Evolutionary conservation across 2,797 vertebrate species (phyloP).

Genomic region (Sparidentex hasta): DNA sequence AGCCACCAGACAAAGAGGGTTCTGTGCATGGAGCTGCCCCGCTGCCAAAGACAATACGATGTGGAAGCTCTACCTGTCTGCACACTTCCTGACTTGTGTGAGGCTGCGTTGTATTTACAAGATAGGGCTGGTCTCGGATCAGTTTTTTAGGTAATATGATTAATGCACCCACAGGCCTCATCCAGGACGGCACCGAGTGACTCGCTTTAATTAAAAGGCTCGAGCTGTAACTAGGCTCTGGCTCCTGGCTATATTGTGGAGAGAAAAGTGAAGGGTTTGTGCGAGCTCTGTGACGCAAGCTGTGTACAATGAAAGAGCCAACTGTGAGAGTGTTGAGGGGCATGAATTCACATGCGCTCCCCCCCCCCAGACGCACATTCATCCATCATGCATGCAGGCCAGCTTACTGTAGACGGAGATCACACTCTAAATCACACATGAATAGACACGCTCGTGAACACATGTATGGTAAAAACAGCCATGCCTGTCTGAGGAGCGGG

Average conservation of each 20-base stretch:
- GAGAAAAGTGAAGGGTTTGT: slow-evolving; percentile 62
- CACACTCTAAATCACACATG: slow-evolving; percentile 31
- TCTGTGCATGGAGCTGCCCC: slow-evolving; percentile 61
- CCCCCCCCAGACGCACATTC: slow-evolving; percentile 26
- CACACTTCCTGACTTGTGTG: slow-evolving; percentile 70
- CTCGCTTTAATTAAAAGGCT: slow-evolving; percentile 76
- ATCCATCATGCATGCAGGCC: slow-evolving; percentile 35
- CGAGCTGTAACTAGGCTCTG: slow-evolving; percentile 49
- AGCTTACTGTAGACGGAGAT: slow-evolving; percentile 19
- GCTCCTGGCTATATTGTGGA: slow-evolving; percentile 63
- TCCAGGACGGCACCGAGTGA: slow-evolving; percentile 38
- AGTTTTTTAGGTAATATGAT: slow-evolving; percentile 57
- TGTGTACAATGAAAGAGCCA: slow-evolving; percentile 67
- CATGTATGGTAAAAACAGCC: slow-evolving; percentile 14
- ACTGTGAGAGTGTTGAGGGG: slow-evolving; percentile 66
- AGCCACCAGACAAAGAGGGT: slow-evolving; percentile 76
- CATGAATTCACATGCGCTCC: slow-evolving; percentile 71
- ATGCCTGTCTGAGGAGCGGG: slow-evolving; percentile 7
- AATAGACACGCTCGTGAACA: background rate
- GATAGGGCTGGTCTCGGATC: slow-evolving; percentile 70
- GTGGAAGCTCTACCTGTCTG: slow-evolving; percentile 81
- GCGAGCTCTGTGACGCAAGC: slow-evolving; percentile 49
- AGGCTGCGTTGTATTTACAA: slow-evolving; percentile 66
- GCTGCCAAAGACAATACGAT: slow-evolving; percentile 78
- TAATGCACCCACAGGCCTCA: slow-evolving; percentile 60